Evolutionary conservation across 35 echinoderm and acorn worm genomes (phyloP).

Genomic region (Eucidaris tribuloides): DNA sequence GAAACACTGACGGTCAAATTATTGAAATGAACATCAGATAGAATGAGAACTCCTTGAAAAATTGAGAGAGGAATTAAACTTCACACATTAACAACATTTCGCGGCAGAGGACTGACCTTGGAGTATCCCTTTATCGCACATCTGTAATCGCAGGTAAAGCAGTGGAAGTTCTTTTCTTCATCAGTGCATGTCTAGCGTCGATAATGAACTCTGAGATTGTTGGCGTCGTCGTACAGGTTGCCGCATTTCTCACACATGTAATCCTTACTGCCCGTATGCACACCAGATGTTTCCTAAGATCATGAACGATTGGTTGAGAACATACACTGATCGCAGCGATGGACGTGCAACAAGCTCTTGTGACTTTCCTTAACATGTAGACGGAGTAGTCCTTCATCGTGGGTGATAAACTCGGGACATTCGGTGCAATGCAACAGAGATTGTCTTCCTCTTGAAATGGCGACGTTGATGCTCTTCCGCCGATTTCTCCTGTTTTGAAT

Average conservation of each 20-base stretch:
- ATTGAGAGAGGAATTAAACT: too few species aligned
- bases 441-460: background rate
- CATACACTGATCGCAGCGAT: constrained; percentile 69
- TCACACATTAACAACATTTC: too few species aligned
- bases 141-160: constrained; percentile 49
- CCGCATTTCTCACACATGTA: constrained; percentile 88
- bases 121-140: constrained; percentile 77
- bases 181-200: constrained; percentile 64
- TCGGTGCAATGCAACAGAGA: constrained; percentile 53
- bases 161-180: constrained; percentile 65
- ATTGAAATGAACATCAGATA: too few species aligned
- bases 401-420: constrained; percentile 54
- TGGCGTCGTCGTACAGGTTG: constrained; percentile 60
- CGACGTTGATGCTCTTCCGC: constrained; percentile 22
- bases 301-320: constrained; percentile 76
- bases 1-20: too few species aligned
- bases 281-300: constrained; percentile 79
- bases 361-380: constrained; percentile 63
- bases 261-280: constrained; percentile 66
- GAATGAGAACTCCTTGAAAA: too few species aligned
- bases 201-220: constrained; percentile 79
- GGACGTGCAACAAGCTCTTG: constrained; percentile 57
- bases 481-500: background rate
- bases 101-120: constrained; percentile 50
- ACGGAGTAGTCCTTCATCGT: constrained; percentile 38